These are phyloP conservation scores for Lampris incognitus DNA, from an alignment of 2,113 vertebrate species.

Conservation along the genomic window DNA sequence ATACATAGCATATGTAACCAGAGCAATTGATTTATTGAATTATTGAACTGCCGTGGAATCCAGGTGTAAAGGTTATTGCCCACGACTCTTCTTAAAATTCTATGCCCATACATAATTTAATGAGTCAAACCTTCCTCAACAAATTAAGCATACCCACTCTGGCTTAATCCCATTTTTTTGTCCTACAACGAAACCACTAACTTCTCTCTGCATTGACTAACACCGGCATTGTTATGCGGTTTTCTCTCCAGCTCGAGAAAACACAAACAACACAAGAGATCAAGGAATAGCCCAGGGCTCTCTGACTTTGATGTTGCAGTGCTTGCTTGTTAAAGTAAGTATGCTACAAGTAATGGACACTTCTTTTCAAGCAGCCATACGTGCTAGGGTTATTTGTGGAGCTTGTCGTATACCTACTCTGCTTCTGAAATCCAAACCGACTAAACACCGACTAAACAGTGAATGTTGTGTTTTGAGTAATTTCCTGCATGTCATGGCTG, in stretches of 20 bases:
- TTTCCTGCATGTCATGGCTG: no score
- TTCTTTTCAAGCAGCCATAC: constrained; percentile 32
- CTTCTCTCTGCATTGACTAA: constrained; percentile 28
- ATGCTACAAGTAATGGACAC: constrained; percentile 36
- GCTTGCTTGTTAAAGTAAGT: constrained; percentile 36
- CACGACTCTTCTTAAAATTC: no score
- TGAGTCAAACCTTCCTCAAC: background rate
- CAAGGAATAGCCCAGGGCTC: constrained; percentile 37
- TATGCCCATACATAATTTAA: background rate
- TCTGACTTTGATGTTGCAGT: constrained; percentile 33
- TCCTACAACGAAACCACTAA: constrained; percentile 16
- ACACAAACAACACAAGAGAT: constrained; percentile 40
- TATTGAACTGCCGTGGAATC: no score
- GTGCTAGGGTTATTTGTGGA: constrained; percentile 19
- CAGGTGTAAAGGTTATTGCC: no score
- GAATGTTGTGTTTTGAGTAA: no score
- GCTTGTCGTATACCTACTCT: background rate
- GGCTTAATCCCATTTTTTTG: constrained; percentile 13
- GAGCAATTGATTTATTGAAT: no score
- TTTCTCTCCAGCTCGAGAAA: constrained; percentile 18
- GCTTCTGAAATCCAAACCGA: background rate
- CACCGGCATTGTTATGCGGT: constrained; percentile 26
- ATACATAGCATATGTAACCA: no score
- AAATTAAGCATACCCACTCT: constrained; percentile 1
- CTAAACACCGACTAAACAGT: background rate